Evolutionary conservation across 2,888 invertebrate species (phyloP).

Genomic region (Eupelmus urozonus): DNA sequence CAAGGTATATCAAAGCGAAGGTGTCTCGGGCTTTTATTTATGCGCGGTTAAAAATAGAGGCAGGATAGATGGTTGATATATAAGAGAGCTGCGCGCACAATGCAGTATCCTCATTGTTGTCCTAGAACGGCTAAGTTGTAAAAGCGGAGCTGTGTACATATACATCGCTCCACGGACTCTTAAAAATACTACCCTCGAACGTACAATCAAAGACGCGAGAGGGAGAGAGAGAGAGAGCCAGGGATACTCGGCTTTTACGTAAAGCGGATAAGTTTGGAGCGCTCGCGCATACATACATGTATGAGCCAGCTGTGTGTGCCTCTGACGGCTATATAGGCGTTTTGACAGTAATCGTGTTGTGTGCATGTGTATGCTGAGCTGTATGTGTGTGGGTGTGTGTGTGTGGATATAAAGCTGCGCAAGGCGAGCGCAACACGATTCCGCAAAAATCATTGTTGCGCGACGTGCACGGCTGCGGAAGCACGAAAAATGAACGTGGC

Average conservation of each 20-base stretch:
- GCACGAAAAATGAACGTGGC: too few relatives aligned
- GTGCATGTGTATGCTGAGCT: not conserved
- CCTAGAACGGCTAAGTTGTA: too few relatives aligned
- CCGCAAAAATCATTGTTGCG: not conserved
- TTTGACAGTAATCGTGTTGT: not conserved
- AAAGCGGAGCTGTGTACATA: too few relatives aligned
- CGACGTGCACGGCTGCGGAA: too few relatives aligned
- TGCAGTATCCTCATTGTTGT: not conserved
- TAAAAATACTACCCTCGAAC: not conserved
- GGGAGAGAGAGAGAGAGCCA: too few relatives aligned
- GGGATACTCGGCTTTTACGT: slow-evolving; percentile 5
- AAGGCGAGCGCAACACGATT: too few relatives aligned
- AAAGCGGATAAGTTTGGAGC: slow-evolving; percentile 12
- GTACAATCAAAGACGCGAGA: not conserved
- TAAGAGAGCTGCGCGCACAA: not conserved
- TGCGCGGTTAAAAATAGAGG: not conserved
- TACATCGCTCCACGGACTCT: too few relatives aligned
- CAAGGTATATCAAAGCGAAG: slow-evolving; percentile 32
- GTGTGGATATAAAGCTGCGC: not conserved
- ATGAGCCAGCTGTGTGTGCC: not conserved
- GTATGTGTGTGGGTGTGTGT: not conserved
- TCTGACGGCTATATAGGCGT: not conserved
- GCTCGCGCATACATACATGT: not conserved
- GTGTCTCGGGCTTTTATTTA: not conserved
- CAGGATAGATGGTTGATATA: not conserved